These are phyloP conservation scores for Clarias laeviceps DNA, from an alignment of 2,797 vertebrate genomes.

Conservation along the genomic window DNA sequence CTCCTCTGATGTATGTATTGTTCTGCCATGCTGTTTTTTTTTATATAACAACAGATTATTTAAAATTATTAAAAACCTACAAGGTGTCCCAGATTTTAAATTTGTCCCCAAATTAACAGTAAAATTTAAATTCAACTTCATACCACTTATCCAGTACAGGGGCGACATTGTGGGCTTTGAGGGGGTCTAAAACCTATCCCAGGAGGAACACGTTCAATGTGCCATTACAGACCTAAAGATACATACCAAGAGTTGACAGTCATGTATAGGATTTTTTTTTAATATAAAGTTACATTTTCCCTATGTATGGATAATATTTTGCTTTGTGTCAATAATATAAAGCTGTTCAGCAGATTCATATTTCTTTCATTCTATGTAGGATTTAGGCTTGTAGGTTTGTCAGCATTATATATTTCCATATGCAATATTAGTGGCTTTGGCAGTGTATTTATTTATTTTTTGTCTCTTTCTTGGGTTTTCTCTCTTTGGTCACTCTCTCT, in stretches of 20 bases:
- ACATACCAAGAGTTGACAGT: too few relatives aligned
- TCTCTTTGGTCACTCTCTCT: not conserved
- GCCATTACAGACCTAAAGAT: too few relatives aligned
- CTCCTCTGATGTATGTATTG: not conserved
- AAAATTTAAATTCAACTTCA: too few relatives aligned
- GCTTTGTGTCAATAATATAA: not conserved
- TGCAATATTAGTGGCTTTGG: not conserved
- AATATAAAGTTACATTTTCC: not conserved
- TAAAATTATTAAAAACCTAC: not conserved
- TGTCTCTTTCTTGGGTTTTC: too few relatives aligned
- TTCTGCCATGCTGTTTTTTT: not conserved
- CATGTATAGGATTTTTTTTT: too few relatives aligned
- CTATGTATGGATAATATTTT: not conserved
- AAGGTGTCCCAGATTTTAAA: too few relatives aligned
- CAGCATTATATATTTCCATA: not conserved
- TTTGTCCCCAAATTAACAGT: too few relatives aligned
- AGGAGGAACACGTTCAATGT: too few relatives aligned
- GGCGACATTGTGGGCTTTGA: too few relatives aligned
- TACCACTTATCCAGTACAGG: too few relatives aligned
- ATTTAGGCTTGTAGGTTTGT: not conserved
- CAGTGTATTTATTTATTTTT: not conserved
- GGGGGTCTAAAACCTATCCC: too few relatives aligned
- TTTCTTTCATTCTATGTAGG: not conserved
- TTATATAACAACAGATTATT: not conserved
- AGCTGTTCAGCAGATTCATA: not conserved